These are phyloP conservation scores for Panagrolaimus sp. DNA, from an alignment of 1,140 invertebrate genomes.

Conservation along the genomic window DNA sequence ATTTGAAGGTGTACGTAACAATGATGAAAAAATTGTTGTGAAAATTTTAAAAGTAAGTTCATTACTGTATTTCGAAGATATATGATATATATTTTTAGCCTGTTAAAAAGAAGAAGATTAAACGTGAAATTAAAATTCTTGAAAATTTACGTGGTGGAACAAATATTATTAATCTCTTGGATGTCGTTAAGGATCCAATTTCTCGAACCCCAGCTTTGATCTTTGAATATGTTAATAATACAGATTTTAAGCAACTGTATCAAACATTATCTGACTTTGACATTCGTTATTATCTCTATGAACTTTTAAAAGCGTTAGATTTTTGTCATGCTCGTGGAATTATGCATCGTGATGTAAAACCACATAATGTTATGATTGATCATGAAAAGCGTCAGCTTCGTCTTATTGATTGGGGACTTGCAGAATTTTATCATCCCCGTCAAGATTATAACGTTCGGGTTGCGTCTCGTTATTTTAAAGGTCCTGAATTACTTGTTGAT, in stretches of 20 bases:
- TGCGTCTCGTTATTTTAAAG: conserved; percentile 94
- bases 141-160: conserved; percentile 97
- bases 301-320: conserved; percentile 88
- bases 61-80: no score
- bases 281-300: conserved; percentile 89
- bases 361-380: conserved; percentile 99
- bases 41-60: conserved; percentile 93
- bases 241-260: conserved; percentile 99
- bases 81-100: conserved; percentile 69
- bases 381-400: conserved; percentile 90
- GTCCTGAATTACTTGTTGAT: conserved; percentile 94
- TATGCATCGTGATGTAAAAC: conserved; percentile 81
- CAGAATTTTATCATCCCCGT: conserved; percentile 98
- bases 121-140: conserved; percentile 99
- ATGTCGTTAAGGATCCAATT: conserved; percentile 98
- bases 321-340: conserved; percentile 99
- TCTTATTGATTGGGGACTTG: conserved; percentile 98
- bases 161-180: conserved; percentile 95
- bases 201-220: conserved; percentile 96
- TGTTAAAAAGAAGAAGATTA: conserved; percentile 99
- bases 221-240: conserved; percentile 99
- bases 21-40: conserved; percentile 98
- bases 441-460: conserved; percentile 99
- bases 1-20: conserved; percentile 97
- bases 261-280: conserved; percentile 98